Conservation (phyloP, 1,140 invertebrate species). For the Ctenoplectra terminalis region DNA sequence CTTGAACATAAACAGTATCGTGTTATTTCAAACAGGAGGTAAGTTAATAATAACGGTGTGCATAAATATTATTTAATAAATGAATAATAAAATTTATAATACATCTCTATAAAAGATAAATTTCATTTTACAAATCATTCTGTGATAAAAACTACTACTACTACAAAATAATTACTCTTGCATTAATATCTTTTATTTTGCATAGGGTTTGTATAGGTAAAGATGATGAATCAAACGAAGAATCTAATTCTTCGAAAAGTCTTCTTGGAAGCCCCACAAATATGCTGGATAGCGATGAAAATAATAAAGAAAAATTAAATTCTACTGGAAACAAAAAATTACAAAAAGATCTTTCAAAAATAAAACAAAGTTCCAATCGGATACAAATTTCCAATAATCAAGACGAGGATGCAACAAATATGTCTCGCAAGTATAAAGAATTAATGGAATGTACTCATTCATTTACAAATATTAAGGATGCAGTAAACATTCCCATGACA, state of each 20-base stretch:
- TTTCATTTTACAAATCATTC: background rate
- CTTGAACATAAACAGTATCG: conserved; percentile 61
- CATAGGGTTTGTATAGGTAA: conserved; percentile 5
- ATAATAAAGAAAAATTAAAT: background rate
- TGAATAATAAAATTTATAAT: background rate
- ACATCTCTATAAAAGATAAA: background rate
- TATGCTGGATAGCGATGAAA: conserved; percentile 4
- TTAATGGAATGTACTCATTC: conserved; percentile 64
- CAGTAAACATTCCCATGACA: conserved; percentile 72
- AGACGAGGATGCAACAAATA: conserved; percentile 63
- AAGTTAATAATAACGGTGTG: conserved; percentile 27
- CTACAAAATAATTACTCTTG: background rate
- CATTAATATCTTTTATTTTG: background rate
- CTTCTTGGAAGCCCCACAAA: conserved; percentile 22
- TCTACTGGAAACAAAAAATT: background rate
- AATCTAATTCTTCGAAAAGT: conserved; percentile 36
- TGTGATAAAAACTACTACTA: background rate
- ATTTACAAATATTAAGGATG: conserved; percentile 51
- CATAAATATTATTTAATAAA: background rate
- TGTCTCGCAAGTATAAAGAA: conserved; percentile 69
- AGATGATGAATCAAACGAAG: conserved; percentile 23
- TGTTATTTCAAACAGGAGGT: conserved; percentile 71
- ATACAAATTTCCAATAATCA: conserved; percentile 26
- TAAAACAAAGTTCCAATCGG: conserved; percentile 3
- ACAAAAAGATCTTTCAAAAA: conserved; percentile 18